Base-by-base conservation (phyloP, 92 coral and sea anemone species). In the Epizoanthus fatuus region DNA sequence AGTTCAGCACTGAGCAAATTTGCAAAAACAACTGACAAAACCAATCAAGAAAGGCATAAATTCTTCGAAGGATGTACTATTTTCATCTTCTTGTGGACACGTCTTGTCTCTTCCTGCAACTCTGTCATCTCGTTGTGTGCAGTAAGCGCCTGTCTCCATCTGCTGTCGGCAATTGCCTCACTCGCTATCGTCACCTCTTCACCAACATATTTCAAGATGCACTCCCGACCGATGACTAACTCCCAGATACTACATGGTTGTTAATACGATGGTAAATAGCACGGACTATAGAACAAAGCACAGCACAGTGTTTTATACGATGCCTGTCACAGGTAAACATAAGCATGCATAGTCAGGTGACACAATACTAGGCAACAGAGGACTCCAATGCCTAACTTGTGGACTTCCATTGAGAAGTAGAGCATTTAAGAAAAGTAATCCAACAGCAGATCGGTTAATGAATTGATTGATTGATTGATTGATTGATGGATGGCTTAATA, bases 311-410 rank as follows among this genome's bases (percentile, higher is more conserved):
- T 47, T 58, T 40, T 71, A 35, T 17, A 19, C 77, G 35, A 56
- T 20, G 17, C 77, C 14, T 42, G 58, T 3, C 19, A 72, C 60
- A 72, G 77, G 77, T 72, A 72, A 72, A 69, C 39, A 16, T 40
- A 15, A 4, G 9, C 16, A 68, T 8, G 52, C 52, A 6, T 47
- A 47, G 52, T 47, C 2, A 7, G 52, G 2, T 47, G 52, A 47
- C 52, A 47, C 35, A 15, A 42, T 5, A 29, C 7, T 6, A 42
- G 20, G 10, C 52, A 69, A 7, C 55, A 69, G 0, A 68, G 4
- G 29, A 3, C 5, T 20, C 1, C 0, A 8, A 63, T 37, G 52
- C 2, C 52, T 47, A 47, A 10, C 10, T 47, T 47, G 52, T 47
- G 9, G 52, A 47, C 9, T 5, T 44, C 47, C 47, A 44, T 44